Conservation (phyloP, 2,888 invertebrate genomes). For the Lypha dubia region DNA sequence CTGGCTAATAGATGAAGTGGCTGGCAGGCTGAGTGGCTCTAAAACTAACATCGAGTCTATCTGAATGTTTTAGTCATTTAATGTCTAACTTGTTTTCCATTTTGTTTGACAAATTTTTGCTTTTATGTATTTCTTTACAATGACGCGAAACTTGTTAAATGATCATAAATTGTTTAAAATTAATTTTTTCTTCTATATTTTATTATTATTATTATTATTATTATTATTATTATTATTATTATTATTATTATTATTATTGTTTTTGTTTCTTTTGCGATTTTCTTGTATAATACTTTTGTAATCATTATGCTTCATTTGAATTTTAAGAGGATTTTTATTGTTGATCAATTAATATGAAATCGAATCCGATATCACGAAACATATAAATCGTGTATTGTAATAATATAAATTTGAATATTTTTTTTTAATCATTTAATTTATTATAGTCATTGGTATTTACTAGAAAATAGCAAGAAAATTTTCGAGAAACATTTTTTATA, state of each 20-base stretch:
- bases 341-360: constrained; percentile 19
- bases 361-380: constrained; percentile 47
- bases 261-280: constrained; percentile 27
- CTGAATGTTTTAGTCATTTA: constrained; percentile 7
- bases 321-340: constrained; percentile 23
- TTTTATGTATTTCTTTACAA: constrained; percentile 42
- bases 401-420: constrained; percentile 28
- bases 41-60: constrained; percentile 1
- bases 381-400: constrained; percentile 8
- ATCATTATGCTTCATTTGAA: constrained; percentile 27
- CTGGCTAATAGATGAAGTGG: constrained; percentile 46
- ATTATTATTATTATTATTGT: constrained; percentile 59
- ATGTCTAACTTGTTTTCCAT: constrained; percentile 1
- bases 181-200: too few relatives aligned
- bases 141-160: constrained; percentile 71
- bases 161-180: constrained; percentile 71
- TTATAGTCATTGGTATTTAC: neutral
- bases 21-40: constrained; percentile 30
- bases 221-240: too few relatives aligned
- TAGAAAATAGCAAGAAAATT: too few relatives aligned
- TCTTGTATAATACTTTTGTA: constrained; percentile 26
- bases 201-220: too few relatives aligned
- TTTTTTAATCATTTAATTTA: constrained; percentile 32
- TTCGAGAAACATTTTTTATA: too few relatives aligned
- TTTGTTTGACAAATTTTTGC: constrained; percentile 40